Evolutionary conservation across 2,888 invertebrate genomes (phyloP).

Genomic region (Eilema caniola): DNA sequence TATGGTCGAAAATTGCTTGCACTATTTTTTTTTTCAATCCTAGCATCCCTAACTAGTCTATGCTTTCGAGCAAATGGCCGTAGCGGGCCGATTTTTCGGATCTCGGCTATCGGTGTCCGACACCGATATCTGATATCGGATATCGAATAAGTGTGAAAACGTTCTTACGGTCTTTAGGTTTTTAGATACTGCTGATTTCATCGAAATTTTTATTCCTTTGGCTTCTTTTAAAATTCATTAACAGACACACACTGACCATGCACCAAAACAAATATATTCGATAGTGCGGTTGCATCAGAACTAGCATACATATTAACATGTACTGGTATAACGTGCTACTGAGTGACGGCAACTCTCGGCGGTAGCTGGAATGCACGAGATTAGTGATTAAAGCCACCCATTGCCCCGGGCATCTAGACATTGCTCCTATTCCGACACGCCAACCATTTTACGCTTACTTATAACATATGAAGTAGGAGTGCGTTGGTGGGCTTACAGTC

Average conservation of each 20-base stretch:
- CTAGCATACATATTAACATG: constrained; percentile 2
- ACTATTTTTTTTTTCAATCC: too few relatives aligned
- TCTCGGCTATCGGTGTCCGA: too few relatives aligned
- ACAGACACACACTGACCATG: background rate
- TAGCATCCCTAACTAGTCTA: too few relatives aligned
- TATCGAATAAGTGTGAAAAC: too few relatives aligned
- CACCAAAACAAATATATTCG: background rate
- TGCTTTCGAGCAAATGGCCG: too few relatives aligned
- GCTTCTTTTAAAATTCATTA: background rate
- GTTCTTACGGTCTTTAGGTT: too few relatives aligned
- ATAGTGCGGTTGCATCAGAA: background rate
- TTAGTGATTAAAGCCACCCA: constrained; percentile 61
- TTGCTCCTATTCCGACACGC: constrained; percentile 37
- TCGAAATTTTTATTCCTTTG: too few relatives aligned
- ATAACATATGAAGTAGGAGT: background rate
- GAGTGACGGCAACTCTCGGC: constrained; percentile 49
- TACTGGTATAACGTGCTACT: constrained; percentile 11
- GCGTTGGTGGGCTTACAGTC: too few relatives aligned
- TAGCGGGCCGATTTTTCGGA: too few relatives aligned
- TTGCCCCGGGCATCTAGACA: constrained; percentile 41
- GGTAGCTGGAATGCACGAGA: constrained; percentile 58
- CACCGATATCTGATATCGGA: too few relatives aligned
- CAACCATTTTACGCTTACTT: background rate
- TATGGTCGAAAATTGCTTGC: too few relatives aligned
- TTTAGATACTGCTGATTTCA: background rate